phyloP scores from a whole-genome alignment of 2,797 vertebrate genomes.

The Heliangelus exortis region DNA sequence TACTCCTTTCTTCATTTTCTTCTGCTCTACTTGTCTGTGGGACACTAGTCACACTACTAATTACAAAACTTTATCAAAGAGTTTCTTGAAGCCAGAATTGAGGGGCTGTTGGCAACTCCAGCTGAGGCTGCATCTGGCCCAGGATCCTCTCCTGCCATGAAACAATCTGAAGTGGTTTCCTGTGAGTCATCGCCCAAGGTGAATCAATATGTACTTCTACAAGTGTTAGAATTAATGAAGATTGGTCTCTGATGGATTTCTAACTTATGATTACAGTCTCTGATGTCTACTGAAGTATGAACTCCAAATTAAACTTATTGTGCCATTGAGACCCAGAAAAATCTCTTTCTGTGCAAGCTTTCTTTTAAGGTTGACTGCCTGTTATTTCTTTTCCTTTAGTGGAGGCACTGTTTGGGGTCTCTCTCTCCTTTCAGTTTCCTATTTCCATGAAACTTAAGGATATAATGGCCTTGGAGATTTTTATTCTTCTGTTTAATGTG shows the following conservation, averaged over 20 bases:
- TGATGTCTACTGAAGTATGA: not conserved
- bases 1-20: not conserved
- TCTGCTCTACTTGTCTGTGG: not conserved
- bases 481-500: not conserved
- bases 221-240: conserved; percentile 31
- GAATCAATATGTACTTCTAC: not conserved
- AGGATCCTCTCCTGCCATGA: not conserved
- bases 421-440: not conserved
- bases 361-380: not conserved
- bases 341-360: not conserved
- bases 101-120: not conserved
- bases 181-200: not conserved
- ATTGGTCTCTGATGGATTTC: conserved; percentile 26
- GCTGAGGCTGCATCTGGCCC: conserved; percentile 21
- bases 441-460: not conserved
- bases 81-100: not conserved
- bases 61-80: not conserved
- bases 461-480: not conserved
- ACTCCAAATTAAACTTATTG: not conserved
- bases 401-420: not conserved
- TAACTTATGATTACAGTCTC: not conserved
- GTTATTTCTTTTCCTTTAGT: not conserved
- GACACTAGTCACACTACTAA: not conserved
- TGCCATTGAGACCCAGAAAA: not conserved
- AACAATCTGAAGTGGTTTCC: conserved; percentile 25